Evolutionary conservation across 2,797 vertebrate species (phyloP).

Genomic region (Poeciliopsis infans): DNA sequence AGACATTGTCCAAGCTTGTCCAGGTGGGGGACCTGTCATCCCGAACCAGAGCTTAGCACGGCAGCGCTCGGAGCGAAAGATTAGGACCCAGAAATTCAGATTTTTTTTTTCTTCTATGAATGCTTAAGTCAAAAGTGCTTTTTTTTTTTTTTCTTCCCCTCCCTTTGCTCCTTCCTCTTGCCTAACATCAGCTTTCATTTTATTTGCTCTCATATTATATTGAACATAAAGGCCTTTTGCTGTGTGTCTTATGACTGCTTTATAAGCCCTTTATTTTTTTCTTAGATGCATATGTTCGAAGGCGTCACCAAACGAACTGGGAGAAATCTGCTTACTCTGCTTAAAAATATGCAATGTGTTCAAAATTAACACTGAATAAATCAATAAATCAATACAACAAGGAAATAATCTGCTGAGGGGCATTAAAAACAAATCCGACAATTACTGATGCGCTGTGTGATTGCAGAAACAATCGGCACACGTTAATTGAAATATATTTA

Average conservation of each 20-base stretch:
- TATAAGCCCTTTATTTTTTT: conserved; percentile 59
- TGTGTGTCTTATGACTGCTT: conserved; percentile 56
- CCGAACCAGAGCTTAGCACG: conserved; percentile 84
- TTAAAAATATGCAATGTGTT: conserved; percentile 45
- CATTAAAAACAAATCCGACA: not conserved
- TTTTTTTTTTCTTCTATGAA: conserved; percentile 66
- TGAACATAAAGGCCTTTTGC: conserved; percentile 65
- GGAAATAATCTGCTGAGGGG: not conserved
- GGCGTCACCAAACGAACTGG: conserved; percentile 23
- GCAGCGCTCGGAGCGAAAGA: conserved; percentile 82
- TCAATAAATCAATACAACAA: conserved; percentile 22
- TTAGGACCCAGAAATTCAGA: conserved; percentile 82
- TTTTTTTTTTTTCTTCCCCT: conserved; percentile 31
- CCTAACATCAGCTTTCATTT: conserved; percentile 63
- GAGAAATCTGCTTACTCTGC: conserved; percentile 47
- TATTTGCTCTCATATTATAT: conserved; percentile 69
- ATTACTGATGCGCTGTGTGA: not conserved
- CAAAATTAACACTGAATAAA: conserved; percentile 40
- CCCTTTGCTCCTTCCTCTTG: conserved; percentile 39
- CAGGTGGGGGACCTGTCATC: conserved; percentile 90
- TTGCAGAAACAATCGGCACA: conserved; percentile 20
- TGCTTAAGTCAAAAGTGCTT: conserved; percentile 79
- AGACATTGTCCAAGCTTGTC: conserved; percentile 90
- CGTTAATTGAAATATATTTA: conserved; percentile 17
- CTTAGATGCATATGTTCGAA: conserved; percentile 59